These are phyloP conservation scores for Noctua janthina DNA, from an alignment of 2,888 invertebrate species.

Conservation along the genomic window DNA sequence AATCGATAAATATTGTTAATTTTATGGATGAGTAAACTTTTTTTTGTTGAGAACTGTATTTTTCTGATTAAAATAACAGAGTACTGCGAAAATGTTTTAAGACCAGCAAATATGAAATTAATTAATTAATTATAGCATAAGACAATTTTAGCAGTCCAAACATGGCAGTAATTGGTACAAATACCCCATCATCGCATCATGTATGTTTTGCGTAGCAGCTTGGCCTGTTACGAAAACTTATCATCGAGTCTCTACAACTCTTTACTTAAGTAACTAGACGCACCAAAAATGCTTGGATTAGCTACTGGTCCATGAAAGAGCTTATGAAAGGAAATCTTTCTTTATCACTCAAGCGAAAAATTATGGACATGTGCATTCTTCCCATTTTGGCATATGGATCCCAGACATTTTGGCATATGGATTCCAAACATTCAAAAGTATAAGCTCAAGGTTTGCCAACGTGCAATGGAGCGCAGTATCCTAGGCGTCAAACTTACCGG, in stretches of 20 bases:
- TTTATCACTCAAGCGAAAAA: too few relatives aligned
- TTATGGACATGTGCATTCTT: too few relatives aligned
- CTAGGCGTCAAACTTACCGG: too few relatives aligned
- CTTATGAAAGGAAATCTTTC: too few relatives aligned
- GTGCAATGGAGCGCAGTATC: too few relatives aligned
- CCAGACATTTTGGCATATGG: too few relatives aligned
- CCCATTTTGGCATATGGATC: too few relatives aligned
- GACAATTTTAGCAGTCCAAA: not conserved
- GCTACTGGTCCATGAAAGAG: too few relatives aligned
- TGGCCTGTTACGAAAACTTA: not conserved
- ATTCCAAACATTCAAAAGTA: too few relatives aligned
- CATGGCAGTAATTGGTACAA: not conserved
- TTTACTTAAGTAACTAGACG: not conserved
- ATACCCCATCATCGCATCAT: not conserved
- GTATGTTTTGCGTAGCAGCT: conserved; percentile 1
- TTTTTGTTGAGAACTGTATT: not conserved
- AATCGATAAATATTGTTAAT: conserved; percentile 11
- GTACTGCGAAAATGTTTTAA: not conserved
- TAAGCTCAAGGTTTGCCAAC: too few relatives aligned
- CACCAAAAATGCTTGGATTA: too few relatives aligned
- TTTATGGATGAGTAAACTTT: conserved; percentile 5
- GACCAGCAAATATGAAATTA: not conserved
- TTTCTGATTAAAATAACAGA: not conserved
- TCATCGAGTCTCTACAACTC: not conserved
- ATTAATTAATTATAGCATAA: not conserved